A percentile compares a stretch with the other conserved stretches of the same genome.
These are phyloP conservation scores for Mionectes olivaceus DNA, from an alignment of 2,797 vertebrate species.

Conservation along the genomic window DNA sequence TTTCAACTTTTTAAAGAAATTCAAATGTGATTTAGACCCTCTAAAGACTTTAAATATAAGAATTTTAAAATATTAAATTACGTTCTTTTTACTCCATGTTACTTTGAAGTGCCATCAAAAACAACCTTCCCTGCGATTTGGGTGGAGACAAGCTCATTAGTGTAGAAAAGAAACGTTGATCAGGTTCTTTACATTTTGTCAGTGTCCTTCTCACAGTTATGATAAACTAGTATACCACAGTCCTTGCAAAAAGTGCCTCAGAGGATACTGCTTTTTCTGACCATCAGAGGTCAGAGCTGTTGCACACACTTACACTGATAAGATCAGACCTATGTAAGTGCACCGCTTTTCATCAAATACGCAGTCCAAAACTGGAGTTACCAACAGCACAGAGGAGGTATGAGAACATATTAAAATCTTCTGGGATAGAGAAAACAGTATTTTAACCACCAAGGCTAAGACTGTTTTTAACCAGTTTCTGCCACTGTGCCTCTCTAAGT, in stretches of 20 bases:
- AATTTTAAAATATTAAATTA: accelerated
- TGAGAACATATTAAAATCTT: not conserved
- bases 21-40: not conserved
- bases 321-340: not conserved
- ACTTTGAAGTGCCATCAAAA: not conserved
- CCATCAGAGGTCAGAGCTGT: slow-evolving; percentile 84
- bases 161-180: not conserved
- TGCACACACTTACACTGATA: accelerated
- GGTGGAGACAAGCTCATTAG: not conserved
- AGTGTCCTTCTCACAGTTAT: not conserved
- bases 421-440: not conserved
- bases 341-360: not conserved
- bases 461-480: not conserved
- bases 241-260: not conserved
- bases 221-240: not conserved
- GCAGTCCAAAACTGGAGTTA: not conserved
- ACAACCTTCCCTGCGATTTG: not conserved
- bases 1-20: not conserved
- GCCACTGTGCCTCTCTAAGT: not conserved
- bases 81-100: not conserved
- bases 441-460: not conserved
- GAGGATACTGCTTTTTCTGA: not conserved
- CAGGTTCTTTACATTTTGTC: not conserved
- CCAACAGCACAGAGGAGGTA: not conserved
- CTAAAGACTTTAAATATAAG: not conserved